Percentiles rank a stretch among this genome's conserved stretches.
phyloP scores from a whole-genome alignment of 1,140 invertebrate genomes.

The Phocides pigmalion region DNA sequence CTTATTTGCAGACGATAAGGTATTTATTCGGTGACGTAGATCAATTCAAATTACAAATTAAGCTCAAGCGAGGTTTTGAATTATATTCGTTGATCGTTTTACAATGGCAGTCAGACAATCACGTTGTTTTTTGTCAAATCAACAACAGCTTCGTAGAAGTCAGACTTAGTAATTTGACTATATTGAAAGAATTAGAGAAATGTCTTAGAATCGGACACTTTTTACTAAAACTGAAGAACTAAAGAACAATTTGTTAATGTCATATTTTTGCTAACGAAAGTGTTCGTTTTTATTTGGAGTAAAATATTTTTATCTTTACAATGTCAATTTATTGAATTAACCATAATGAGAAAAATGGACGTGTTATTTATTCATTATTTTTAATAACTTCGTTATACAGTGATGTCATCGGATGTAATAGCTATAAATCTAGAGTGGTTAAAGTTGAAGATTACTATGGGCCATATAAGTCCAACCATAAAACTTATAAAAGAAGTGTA shows the following conservation, averaged over 20 bases:
- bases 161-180: constrained; percentile 14
- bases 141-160: constrained; percentile 61
- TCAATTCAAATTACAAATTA: too few species aligned
- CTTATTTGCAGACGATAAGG: too few species aligned
- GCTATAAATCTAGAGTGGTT: not conserved
- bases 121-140: constrained; percentile 59
- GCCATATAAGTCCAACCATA: not conserved
- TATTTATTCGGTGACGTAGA: too few species aligned
- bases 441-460: not conserved
- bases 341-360: too few species aligned
- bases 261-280: too few species aligned
- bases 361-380: not conserved
- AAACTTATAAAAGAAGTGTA: not conserved
- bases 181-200: not conserved
- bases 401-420: not conserved
- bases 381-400: not conserved
- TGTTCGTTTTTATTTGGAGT: too few species aligned
- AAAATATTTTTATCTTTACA: too few species aligned
- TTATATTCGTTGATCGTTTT: not conserved
- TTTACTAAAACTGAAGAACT: not conserved
- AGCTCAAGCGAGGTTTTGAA: too few species aligned
- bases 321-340: too few species aligned
- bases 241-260: too few species aligned
- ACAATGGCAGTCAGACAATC: not conserved
- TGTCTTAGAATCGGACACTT: not conserved